Evolutionary conservation across 2,113 vertebrate species (phyloP).

Genomic region (Macquaria ambigua): DNA sequence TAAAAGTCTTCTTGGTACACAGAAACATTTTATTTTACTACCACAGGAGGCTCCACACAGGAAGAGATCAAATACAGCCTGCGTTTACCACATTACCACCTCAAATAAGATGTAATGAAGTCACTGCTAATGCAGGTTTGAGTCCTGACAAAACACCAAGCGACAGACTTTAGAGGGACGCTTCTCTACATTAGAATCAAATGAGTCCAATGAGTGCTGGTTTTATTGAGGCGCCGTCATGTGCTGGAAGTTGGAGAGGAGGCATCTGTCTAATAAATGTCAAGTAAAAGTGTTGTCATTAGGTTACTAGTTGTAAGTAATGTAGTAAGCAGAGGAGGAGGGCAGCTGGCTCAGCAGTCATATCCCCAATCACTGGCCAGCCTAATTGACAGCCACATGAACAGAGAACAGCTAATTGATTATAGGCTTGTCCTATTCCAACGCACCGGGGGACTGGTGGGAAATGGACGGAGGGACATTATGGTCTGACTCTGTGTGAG

Average conservation of each 20-base stretch:
- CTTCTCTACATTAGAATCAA: neutral
- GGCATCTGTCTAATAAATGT: slow-evolving; percentile 59
- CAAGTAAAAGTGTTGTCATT: slow-evolving; percentile 61
- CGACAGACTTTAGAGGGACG: neutral
- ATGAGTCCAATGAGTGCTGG: neutral
- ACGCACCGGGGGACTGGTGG: slow-evolving; percentile 59
- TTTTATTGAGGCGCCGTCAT: slow-evolving; percentile 51
- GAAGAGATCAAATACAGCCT: neutral
- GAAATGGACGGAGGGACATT: slow-evolving; percentile 1
- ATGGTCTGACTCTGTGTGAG: neutral
- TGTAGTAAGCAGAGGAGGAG: slow-evolving; percentile 58
- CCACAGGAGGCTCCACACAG: neutral
- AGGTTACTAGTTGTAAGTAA: slow-evolving; percentile 58
- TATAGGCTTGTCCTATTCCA: slow-evolving; percentile 81
- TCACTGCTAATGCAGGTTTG: neutral
- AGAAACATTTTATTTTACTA: neutral
- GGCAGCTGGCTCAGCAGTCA: slow-evolving; percentile 50
- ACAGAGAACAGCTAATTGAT: slow-evolving; percentile 84
- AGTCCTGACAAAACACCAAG: neutral
- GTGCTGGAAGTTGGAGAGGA: slow-evolving; percentile 17
- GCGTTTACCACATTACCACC: neutral
- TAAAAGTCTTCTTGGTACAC: neutral
- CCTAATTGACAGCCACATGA: slow-evolving; percentile 80
- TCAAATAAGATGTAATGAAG: neutral
- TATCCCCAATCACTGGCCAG: slow-evolving; percentile 60